A percentile compares a stretch with the other conserved stretches of the same genome.
These are phyloP conservation scores for Lithophane ornitopus DNA, from an alignment of 2,888 invertebrate species.

Conservation along the genomic window DNA sequence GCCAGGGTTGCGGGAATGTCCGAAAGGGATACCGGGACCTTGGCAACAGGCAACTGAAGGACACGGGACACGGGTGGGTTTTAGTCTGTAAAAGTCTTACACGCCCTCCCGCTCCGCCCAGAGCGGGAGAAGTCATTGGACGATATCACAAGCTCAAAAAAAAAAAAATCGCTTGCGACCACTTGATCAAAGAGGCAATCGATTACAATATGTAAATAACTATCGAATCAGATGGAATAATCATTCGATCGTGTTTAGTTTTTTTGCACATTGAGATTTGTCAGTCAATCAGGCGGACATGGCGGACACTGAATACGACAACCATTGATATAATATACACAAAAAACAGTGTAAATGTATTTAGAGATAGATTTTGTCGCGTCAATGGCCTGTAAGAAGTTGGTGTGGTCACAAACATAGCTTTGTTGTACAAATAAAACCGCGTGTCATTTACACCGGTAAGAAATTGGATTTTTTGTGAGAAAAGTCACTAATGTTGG, in stretches of 20 bases:
- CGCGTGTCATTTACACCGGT: slow-evolving; percentile 29
- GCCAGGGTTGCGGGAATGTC: too few species aligned
- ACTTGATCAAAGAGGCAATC: neutral
- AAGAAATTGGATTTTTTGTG: slow-evolving; percentile 29
- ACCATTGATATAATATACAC: slow-evolving; percentile 40
- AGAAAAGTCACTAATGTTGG: slow-evolving; percentile 9
- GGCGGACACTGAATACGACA: slow-evolving; percentile 31
- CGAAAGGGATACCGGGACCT: too few species aligned
- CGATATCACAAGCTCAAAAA: too few species aligned
- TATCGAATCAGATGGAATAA: slow-evolving; percentile 35
- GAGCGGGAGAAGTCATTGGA: too few species aligned
- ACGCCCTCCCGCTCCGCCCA: too few species aligned
- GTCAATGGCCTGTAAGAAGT: slow-evolving; percentile 50
- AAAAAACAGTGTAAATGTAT: slow-evolving; percentile 57
- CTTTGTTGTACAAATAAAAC: slow-evolving; percentile 35
- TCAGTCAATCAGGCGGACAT: slow-evolving; percentile 59
- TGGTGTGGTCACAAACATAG: neutral
- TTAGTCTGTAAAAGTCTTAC: too few species aligned
- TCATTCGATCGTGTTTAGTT: slow-evolving; percentile 44
- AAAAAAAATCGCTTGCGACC: neutral
- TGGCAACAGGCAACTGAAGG: too few species aligned
- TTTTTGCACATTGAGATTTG: slow-evolving; percentile 56
- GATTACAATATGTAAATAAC: slow-evolving; percentile 42
- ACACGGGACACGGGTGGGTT: too few species aligned
- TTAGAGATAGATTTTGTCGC: slow-evolving; percentile 27